Base-by-base conservation (phyloP, 2,113 vertebrate genomes). In the Monarcha castaneiventris region DNA sequence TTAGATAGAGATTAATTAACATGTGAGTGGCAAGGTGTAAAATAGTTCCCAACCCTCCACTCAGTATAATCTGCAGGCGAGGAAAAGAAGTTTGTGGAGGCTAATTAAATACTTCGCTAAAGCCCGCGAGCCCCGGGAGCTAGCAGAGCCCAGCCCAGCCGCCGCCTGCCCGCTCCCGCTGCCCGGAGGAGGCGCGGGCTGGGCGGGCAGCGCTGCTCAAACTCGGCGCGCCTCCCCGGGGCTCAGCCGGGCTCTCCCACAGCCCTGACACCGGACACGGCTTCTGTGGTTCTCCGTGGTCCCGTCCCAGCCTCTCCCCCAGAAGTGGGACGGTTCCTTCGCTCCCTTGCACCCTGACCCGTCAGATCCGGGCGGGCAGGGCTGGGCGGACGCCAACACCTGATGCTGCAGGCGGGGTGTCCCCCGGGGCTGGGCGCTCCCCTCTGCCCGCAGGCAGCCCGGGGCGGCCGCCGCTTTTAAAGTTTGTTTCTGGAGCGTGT, bases 1-100 rank as follows among this genome's bases (percentile, higher is more conserved):
- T 98, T 98, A 97, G 98, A 98, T 97, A 97, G 97, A 98, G 98
- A 98, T 98, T 98, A 96, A 99, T 99, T 99, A 99, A 97, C 98
- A 98, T 98, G 98, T 98, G 98, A 98, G 98, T 98, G 98, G 98
- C 98, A 97, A 97, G 95, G 98, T 98, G 98, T 98, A 98, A 98
- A 97, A 97, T 94, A 97, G 97, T 97, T 97, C 97, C 98, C 98
- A 98, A 97, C 97, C 98, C 97, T 98, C 97, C 98, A 96, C 97
- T 97, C 97, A 98, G 95, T 95, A 96, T 97, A 96, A 98, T 95
- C 97, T 97, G 98, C 98, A 97, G 98, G 98, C 98, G 95, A 97
- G 97, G 96, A 88, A 97, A 93, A 97, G 97, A 98, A 98, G 97
- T 98, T 98, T 97, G 97, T 96, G 96, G 96, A 96, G 94, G 97